A percentile compares a stretch with the other conserved stretches of the same genome.
Evolutionary conservation across 2,888 invertebrate genomes (phyloP).

Genomic region (Nysson spinosus): DNA sequence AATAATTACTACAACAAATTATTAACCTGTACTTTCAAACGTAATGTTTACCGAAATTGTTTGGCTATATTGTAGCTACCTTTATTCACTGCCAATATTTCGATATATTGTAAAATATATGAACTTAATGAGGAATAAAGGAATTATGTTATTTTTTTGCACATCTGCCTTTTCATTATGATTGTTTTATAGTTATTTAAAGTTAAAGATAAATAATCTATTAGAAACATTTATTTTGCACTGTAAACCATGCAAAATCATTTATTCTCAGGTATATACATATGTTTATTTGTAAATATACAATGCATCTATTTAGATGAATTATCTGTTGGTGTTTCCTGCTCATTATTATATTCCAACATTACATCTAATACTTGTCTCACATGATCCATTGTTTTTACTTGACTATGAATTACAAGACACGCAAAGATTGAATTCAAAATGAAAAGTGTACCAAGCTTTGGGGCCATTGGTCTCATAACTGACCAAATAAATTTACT

Average conservation of each 20-base stretch:
- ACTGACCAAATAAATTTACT: constrained; percentile 2
- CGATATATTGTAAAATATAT: constrained; percentile 59
- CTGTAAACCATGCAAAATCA: too few relatives aligned
- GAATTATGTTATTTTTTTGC: constrained; percentile 47
- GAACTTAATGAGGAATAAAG: constrained; percentile 49
- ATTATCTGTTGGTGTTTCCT: too few relatives aligned
- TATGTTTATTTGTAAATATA: not conserved
- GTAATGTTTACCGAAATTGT: constrained; percentile 46
- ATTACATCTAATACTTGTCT: too few relatives aligned
- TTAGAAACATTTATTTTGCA: too few relatives aligned
- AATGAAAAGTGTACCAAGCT: constrained; percentile 35
- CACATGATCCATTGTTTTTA: constrained; percentile 57
- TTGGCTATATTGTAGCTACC: constrained; percentile 55
- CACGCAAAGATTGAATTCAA: constrained; percentile 80
- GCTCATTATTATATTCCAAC: too few relatives aligned
- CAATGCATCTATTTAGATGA: too few relatives aligned
- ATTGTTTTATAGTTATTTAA: too few relatives aligned
- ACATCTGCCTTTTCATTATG: too few relatives aligned
- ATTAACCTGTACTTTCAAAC: constrained; percentile 1
- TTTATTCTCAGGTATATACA: not conserved
- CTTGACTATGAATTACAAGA: constrained; percentile 82
- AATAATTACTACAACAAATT: not conserved
- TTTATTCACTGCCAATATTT: constrained; percentile 70
- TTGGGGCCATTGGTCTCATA: not conserved
- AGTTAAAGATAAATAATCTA: too few relatives aligned